Conservation (phyloP, 1,140 invertebrate genomes). For the Apis laboriosa region DNA sequence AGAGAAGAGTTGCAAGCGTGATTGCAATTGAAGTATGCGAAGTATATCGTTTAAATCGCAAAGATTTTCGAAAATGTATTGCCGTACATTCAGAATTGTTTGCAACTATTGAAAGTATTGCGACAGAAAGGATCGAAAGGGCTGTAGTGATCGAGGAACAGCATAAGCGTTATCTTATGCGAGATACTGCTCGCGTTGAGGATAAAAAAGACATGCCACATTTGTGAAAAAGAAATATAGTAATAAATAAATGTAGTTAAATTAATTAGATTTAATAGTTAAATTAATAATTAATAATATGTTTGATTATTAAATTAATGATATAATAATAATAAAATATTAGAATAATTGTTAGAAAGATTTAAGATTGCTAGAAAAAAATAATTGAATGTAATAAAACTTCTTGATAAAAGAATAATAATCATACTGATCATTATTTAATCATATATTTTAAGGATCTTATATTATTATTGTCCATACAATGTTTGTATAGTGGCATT, state of each 20-base stretch:
- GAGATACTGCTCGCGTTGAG: constrained; percentile 23
- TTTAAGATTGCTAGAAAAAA: neutral
- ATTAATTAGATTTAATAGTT: neutral
- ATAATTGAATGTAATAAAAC: neutral
- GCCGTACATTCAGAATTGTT: constrained; percentile 70
- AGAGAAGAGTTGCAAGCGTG: constrained; percentile 75
- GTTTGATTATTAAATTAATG: neutral
- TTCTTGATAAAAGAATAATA: constrained; percentile 28
- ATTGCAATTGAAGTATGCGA: constrained; percentile 76
- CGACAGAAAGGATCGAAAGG: constrained; percentile 72
- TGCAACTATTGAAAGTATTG: constrained; percentile 72
- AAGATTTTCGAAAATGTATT: constrained; percentile 80
- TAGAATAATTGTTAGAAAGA: neutral
- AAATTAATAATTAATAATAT: neutral
- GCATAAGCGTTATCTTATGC: constrained; percentile 64
- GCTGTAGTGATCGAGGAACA: constrained; percentile 73
- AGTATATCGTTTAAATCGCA: constrained; percentile 76
- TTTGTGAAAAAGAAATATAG: neutral
- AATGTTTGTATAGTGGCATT: constrained; percentile 74
- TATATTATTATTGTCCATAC: constrained; percentile 79
- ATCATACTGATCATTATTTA: constrained; percentile 54
- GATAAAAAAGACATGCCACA: no score
- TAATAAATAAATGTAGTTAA: neutral
- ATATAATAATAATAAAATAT: neutral
- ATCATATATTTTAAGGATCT: constrained; percentile 75